Conservation (phyloP, 2,888 invertebrate genomes). For the Cheilosia impressa region DNA sequence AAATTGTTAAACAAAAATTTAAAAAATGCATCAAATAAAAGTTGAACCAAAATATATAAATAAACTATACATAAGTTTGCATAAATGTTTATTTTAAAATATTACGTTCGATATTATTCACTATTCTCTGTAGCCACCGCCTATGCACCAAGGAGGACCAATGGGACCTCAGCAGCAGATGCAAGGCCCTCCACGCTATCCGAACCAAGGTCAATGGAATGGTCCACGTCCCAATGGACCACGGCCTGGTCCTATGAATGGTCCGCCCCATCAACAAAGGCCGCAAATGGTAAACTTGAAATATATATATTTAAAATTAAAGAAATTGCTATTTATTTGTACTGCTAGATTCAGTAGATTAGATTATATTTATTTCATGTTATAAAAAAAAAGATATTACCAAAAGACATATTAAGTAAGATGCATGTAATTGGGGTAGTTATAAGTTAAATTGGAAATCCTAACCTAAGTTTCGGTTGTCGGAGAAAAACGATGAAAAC, state of each 20-base stretch:
- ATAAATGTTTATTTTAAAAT: constrained; percentile 52
- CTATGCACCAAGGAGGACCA: constrained; percentile 86
- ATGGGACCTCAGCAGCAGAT: constrained; percentile 85
- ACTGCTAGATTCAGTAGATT: not conserved
- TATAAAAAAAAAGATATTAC: too few species aligned
- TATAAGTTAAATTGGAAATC: too few species aligned
- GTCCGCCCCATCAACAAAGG: constrained; percentile 85
- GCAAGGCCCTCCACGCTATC: constrained; percentile 85
- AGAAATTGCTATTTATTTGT: constrained; percentile 23
- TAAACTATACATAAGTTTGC: constrained; percentile 22
- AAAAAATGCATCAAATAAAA: constrained; percentile 19
- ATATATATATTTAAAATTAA: constrained; percentile 41
- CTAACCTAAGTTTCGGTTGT: too few species aligned
- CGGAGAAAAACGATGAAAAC: not conserved
- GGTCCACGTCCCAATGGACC: constrained; percentile 85
- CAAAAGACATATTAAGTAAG: too few species aligned
- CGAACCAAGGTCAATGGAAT: constrained; percentile 83
- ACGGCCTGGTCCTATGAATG: constrained; percentile 84
- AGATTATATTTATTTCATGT: not conserved
- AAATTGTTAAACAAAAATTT: constrained; percentile 13
- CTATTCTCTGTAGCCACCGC: constrained; percentile 79
- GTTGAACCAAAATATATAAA: constrained; percentile 22
- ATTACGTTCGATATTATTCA: constrained; percentile 72
- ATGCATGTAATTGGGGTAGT: too few species aligned
- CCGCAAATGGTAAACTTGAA: constrained; percentile 85